Base-by-base conservation (phyloP, 1,140 invertebrate genomes). In the Bombus terrestris region DNA sequence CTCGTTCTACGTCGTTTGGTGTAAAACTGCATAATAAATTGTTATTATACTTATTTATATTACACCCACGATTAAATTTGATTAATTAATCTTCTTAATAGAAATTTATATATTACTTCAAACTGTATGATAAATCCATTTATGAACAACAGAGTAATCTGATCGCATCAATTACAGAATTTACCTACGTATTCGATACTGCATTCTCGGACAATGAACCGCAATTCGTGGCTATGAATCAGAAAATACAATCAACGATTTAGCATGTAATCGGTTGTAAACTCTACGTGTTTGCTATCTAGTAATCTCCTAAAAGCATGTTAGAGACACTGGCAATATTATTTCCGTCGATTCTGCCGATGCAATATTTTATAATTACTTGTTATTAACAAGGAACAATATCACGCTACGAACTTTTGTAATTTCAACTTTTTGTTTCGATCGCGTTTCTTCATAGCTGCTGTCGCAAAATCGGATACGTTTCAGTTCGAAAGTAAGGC, bases 221-320 rank as follows among this genome's bases (percentile, higher is more conserved):
- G 57, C 43, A 57, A 57, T 53, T 57, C 32, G 47, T 12, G 74
- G 74, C 32, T 35, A 10, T 25, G 35, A 25, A 43, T 73, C 71
- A 43, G 39, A 57, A 57, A 75, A 75, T n/a, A 13, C 25, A 47
- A 75, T 75, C 74, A 75, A 57, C 74, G 74, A 75, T 5, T 37
- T 43, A 73, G 43, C 71, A 10, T n/a, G 4, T 43, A 43, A 73
- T 73, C 71, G 28, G 6, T 2, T 32, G 5, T 18, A 6, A 32
- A 43, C 8, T 22, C 15, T 28, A 1, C 28, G 15, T 10, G 13
- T 22, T 43, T 73, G 3, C n/a, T 71, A 22, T 18, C 6, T 25
- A n/a, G 8, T 43, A n/a, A 73, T 43, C 32, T 18, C 1, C 59
- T n/a, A n/a, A 62, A n/a, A 62, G 12, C 59, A 10, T 28, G 25